Evolutionary conservation across 2,888 invertebrate genomes (phyloP), one percentile per base, ranked within the genome.

Genomic region (Eremobia ochroleuca): DNA sequence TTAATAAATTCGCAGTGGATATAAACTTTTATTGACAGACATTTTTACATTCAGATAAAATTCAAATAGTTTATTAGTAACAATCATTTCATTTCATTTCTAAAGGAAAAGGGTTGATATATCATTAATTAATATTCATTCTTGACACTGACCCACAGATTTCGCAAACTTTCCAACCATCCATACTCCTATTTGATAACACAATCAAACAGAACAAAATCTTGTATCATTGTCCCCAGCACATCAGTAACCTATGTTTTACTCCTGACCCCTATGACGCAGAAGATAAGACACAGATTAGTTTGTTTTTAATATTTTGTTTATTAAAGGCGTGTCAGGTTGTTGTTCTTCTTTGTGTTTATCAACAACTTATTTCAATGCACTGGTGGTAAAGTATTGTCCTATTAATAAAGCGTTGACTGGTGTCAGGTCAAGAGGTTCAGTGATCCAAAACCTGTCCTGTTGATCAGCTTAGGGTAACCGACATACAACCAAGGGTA

Each of bases 231-330:
- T 74, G 67, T 61, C 43, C 21, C 28, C 15, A 64, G 13, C 13
- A 62, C 9, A 64, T 65, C 55, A 74, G 18, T 75, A 46, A 68
- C 67, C 62, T 37, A 64, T 65, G 59, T 61, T 15, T 58, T 37
- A 34, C 25, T 73, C 21, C 46, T 71, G 70, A 74, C 67, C 71
- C 25, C 40, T 52, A n/a, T 46, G 55, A 69, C 59, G 40, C 21
- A n/a, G 15, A 21, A 58, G 77, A 81, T 81, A 81, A 77, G 40
- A 46, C 34, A 21, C 18, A 40, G 37, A 76, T 76, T 58, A 34
- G 2, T 46, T 40, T 83, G 40, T 77, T 83, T 82, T 55, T 8
- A 46, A 52, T 43, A 43, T 62, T 76, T 76, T 34, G 21, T 8
- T 58, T n/a, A 31, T 31, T 37, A 34, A 49, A 49, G 55, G 64